Evolutionary conservation across 2,113 vertebrate species (phyloP).

Genomic region (Mixornis gularis): DNA sequence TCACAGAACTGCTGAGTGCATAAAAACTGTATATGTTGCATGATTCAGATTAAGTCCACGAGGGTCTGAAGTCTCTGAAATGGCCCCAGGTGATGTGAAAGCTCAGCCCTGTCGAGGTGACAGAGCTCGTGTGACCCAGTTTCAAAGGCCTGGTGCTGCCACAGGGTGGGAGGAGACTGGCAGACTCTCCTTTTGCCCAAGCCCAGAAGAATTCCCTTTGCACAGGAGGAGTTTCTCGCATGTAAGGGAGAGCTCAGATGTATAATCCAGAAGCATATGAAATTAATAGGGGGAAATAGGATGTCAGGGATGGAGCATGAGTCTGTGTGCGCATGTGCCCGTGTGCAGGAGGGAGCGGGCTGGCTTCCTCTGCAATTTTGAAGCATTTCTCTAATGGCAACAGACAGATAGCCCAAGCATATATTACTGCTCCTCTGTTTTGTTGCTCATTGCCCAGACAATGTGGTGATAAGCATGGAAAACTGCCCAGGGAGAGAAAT

Average conservation of each 20-base stretch:
- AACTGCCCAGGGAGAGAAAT: conserved; percentile 26
- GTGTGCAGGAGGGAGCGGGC: accelerated
- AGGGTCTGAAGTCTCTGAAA: not conserved
- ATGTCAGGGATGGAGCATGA: not conserved
- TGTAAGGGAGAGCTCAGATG: not conserved
- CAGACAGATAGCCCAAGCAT: conserved; percentile 41
- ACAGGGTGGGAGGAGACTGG: not conserved
- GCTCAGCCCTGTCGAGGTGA: not conserved
- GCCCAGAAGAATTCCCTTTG: not conserved
- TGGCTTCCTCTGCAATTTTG: not conserved
- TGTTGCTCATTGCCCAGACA: conserved; percentile 1
- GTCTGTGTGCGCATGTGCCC: accelerated
- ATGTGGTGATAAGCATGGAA: not conserved
- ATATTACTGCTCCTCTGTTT: conserved; percentile 31
- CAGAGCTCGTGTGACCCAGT: not conserved
- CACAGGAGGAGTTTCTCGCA: not conserved
- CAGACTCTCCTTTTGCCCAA: not conserved
- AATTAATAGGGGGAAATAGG: not conserved
- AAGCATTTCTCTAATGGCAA: conserved; percentile 2
- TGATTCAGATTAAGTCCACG: not conserved
- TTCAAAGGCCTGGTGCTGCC: not conserved
- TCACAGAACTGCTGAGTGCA: not conserved
- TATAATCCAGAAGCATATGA: not conserved
- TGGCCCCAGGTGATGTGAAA: not conserved
- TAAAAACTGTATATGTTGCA: not conserved